Base-by-base conservation (phyloP, 2,888 invertebrate genomes). In the Cephus nigrinus region DNA sequence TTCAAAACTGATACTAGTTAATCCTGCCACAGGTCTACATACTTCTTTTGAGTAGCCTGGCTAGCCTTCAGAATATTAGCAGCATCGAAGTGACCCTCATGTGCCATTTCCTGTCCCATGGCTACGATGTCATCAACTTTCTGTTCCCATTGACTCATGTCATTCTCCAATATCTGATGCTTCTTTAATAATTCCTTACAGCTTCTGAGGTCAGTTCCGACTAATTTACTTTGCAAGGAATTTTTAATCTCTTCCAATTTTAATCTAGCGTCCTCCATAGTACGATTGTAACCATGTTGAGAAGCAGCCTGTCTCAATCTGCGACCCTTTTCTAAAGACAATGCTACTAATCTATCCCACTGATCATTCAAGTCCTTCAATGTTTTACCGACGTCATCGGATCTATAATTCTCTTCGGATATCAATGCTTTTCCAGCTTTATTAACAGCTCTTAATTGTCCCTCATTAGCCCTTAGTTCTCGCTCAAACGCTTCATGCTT, bases 401-500 rank as follows among this genome's bases (percentile, higher is more conserved):
- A 94, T 84, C 95, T 94, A 88, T 95, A 95, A 86, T 95, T 95
- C 78, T 95, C 95, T 81, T 95, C 94, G 1, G 94, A 94, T 79
- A 97, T 94, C 81, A 97, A 91, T 1, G 94, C 94, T 86, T 96
- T 94, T 3, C 96, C 97, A 78, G 93, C 94, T 88, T 97, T 97
- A 84, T 97, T 97, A 0, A 98, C 96, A 33, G 96, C 95, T 75
- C 98, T 93, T 12, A 98, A 93, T 87, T 98, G 97, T 23, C 97
- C 98, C 91, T 99, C 98, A 88, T 99, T 99, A 1, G 99, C 98
- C 74, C 97, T 94, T 32, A 99, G 92, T 90, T 99, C 99, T 1
- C 98, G 93, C 88, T 99, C 98, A 89, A 99, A 99, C 0, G 99
- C 98, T 91, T 98, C 97, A 89, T 99, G 99, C 88, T 98, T 98